Evolutionary conservation across 2,113 vertebrate species (phyloP).

Genomic region (Corythornis madagascariensis): DNA sequence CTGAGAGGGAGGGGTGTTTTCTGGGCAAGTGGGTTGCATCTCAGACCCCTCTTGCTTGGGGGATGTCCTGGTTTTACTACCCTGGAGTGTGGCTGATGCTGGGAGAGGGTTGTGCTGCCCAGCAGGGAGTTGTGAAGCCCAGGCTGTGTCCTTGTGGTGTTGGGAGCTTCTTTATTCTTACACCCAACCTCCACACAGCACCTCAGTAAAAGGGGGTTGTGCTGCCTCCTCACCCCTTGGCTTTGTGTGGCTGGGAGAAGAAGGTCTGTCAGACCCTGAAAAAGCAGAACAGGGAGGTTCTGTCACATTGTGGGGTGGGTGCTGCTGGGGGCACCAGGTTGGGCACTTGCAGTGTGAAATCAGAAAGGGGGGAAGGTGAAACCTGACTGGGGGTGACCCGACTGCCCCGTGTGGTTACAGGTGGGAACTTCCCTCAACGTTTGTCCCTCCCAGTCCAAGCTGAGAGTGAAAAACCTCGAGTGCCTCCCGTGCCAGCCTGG

Average conservation of each 20-base stretch:
- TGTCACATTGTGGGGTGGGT: accelerated
- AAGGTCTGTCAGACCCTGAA: accelerated
- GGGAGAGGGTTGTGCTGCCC: not conserved
- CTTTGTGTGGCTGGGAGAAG: accelerated
- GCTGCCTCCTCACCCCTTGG: accelerated
- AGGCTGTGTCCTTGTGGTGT: accelerated
- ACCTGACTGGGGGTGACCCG: accelerated
- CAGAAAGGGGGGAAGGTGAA: not conserved
- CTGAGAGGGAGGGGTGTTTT: accelerated
- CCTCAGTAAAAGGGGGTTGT: not conserved
- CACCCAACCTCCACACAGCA: accelerated
- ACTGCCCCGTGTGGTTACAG: not conserved
- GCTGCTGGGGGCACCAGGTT: no score
- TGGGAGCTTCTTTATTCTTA: not conserved
- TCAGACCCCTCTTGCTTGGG: accelerated
- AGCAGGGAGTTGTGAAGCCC: not conserved
- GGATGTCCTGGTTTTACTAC: not conserved
- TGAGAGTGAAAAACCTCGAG: accelerated
- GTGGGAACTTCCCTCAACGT: not conserved
- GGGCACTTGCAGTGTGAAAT: not conserved
- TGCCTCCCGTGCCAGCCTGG: accelerated
- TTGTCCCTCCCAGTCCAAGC: not conserved
- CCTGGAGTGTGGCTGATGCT: not conserved
- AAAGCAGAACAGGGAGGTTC: accelerated
- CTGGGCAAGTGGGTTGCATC: not conserved